Evolutionary conservation across 2,888 invertebrate genomes (phyloP).

Genomic region (Cephus pygmeus): DNA sequence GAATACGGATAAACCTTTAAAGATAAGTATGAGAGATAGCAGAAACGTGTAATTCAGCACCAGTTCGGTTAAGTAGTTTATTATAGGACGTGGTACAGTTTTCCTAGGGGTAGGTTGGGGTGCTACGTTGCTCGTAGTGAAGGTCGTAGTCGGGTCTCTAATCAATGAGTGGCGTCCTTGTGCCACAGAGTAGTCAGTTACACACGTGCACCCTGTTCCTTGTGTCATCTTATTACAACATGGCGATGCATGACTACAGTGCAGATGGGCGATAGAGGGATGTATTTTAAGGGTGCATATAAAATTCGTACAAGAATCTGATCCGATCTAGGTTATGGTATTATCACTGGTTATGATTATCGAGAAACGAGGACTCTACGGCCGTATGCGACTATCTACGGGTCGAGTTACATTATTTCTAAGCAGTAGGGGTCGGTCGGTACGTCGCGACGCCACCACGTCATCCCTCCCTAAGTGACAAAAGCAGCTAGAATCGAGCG

Average conservation of each 20-base stretch:
- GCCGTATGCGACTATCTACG: background rate
- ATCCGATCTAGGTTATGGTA: background rate
- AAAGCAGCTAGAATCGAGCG: background rate
- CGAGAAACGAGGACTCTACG: background rate
- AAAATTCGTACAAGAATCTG: background rate
- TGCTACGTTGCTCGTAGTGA: conserved; percentile 16
- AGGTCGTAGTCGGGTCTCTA: conserved; percentile 35
- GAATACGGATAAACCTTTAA: background rate
- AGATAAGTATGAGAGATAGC: background rate
- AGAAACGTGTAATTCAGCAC: background rate
- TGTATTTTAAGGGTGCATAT: background rate
- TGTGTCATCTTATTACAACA: background rate
- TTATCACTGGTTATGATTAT: background rate
- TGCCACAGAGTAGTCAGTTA: background rate
- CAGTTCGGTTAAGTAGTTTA: background rate
- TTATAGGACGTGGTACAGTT: background rate
- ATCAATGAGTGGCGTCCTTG: conserved; percentile 52
- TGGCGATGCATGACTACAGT: background rate
- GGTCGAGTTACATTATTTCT: background rate
- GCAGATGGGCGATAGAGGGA: background rate
- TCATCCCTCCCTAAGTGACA: background rate
- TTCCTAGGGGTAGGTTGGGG: background rate
- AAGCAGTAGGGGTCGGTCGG: background rate
- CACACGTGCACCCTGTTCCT: background rate
- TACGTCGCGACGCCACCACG: background rate